Percentiles rank a stretch among this genome's conserved stretches.
Conservation (phyloP, 1,140 invertebrate species). For the Hyles vespertilio region DNA sequence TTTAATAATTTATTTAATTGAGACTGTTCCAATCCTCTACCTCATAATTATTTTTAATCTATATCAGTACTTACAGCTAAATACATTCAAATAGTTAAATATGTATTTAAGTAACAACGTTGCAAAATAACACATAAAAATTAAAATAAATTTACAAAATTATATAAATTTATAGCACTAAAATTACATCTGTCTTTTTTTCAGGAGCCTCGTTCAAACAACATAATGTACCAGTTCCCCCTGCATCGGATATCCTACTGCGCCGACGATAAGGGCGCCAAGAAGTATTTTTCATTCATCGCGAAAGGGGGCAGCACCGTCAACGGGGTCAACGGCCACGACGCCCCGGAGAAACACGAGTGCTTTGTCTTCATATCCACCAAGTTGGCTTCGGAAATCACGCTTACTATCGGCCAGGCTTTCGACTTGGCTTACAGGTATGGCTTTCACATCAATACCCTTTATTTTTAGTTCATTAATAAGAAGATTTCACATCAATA, state of each 20-base stretch:
- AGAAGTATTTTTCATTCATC: constrained; percentile 97
- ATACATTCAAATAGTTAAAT: too few species aligned
- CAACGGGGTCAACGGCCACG: constrained; percentile 47
- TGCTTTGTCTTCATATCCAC: constrained; percentile 98
- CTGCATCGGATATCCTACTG: constrained; percentile 98
- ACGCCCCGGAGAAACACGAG: constrained; percentile 85
- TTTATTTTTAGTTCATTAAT: too few species aligned
- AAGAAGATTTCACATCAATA: too few species aligned
- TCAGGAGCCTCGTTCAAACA: constrained; percentile 80
- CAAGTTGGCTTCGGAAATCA: constrained; percentile 97
- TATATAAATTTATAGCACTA: too few species aligned
- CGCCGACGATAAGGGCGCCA: constrained; percentile 98
- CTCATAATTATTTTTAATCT: too few species aligned
- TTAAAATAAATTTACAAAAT: too few species aligned
- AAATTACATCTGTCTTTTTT: constrained; percentile 22
- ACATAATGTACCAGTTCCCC: constrained; percentile 95
- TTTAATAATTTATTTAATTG: too few species aligned
- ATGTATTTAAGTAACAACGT: too few species aligned
- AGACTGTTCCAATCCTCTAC: too few species aligned
- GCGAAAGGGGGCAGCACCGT: constrained; percentile 86
- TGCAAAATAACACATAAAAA: too few species aligned
- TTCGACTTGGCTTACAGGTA: constrained; percentile 97
- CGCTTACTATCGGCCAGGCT: constrained; percentile 96
- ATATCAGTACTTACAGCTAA: too few species aligned
- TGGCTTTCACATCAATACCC: neutral